Conservation (phyloP, 2,113 vertebrate genomes). For the Piprites chloris region DNA sequence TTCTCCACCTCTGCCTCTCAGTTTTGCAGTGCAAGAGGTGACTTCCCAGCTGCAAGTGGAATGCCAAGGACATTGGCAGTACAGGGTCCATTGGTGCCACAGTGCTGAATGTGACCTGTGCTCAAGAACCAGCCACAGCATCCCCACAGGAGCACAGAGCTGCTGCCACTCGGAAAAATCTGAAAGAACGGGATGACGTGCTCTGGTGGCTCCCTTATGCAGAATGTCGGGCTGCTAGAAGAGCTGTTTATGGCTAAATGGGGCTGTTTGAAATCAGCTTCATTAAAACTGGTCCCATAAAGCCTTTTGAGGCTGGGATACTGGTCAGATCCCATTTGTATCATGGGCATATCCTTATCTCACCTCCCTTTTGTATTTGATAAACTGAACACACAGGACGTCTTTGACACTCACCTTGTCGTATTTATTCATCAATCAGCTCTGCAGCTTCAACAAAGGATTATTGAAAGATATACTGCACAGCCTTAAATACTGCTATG, state of each 20-base stretch:
- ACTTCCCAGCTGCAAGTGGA: background rate
- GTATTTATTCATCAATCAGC: background rate
- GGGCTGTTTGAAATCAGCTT: background rate
- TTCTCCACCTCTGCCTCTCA: background rate
- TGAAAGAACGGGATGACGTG: background rate
- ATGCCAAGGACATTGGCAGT: background rate
- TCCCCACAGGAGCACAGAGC: background rate
- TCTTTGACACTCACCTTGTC: background rate
- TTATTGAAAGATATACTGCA: background rate
- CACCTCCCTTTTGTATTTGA: background rate
- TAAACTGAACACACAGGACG: background rate
- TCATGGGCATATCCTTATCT: background rate
- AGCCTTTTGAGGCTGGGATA: background rate
- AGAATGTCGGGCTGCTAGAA: background rate
- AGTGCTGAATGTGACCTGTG: fast-evolving
- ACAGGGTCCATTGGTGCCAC: too few species aligned
- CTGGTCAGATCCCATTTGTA: background rate
- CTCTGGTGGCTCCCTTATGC: background rate
- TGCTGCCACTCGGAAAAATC: background rate
- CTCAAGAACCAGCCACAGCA: background rate
- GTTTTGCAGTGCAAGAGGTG: background rate
- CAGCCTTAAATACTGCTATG: background rate
- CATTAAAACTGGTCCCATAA: background rate
- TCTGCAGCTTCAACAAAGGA: background rate
- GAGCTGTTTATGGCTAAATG: background rate